Base-by-base conservation (phyloP, 2,113 vertebrate species). In the Todiramphus chloris region DNA sequence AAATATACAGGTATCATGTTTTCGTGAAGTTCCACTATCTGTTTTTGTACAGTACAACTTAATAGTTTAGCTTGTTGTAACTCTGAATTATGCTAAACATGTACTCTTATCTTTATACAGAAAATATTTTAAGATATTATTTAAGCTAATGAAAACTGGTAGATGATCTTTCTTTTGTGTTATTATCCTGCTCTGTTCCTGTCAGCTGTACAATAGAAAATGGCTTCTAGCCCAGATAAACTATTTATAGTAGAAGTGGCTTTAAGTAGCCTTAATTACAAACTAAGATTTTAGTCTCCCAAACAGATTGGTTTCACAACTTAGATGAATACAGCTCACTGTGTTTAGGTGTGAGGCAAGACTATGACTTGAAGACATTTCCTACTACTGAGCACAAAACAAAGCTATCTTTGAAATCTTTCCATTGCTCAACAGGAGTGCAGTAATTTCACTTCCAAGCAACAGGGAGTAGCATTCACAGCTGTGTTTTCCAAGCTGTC, bases 191-290 rank as follows among this genome's bases (percentile, higher is more conserved):
- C 18, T 53, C 27, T 56, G 13, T 6, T 93, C 18, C 69, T 72
- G 35, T 74, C 81, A 86, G n/a, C 12, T 1, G 0, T 69, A 13
- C 37, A 70, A 77, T 1, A 76, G 50, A 77, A 81, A 50, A 85
- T 91, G 87, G 79, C 85, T 88, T 76, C 50, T 66, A 85, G 55
- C 75, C 81, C 70, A 91, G 75, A 76, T 53, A 76, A 94, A 66
- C 70, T 89, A 67, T 87, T 94, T 88, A 81, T 51, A 89, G 62
- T 43, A 51, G 43, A 86, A 94, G n/a, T 50, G 37, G 9, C 4
- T 93, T 67, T 93, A 86, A 88, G 30, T 83, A 83, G 1, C 1
- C 17, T 90, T 89, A 83, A 85, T 93, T 93, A 41, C 46, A 80
- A 85, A 63, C 41, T 46, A 59, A 77, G 50, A 43, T 78, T 91